Evolutionary conservation across 2,888 invertebrate genomes (phyloP).

Genomic region (Alcis repandata): DNA sequence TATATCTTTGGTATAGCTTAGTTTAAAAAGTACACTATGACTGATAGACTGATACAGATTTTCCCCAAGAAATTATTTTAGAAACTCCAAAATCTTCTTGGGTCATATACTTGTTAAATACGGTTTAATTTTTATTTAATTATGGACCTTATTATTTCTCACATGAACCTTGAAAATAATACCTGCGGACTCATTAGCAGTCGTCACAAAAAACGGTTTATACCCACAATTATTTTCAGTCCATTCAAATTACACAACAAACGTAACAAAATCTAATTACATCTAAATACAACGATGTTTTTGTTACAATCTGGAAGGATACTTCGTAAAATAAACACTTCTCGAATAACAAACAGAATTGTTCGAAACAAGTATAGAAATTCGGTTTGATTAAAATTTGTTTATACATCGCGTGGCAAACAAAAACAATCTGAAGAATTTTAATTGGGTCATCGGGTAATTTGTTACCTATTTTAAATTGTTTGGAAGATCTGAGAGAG

Average conservation of each 20-base stretch:
- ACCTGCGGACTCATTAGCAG: neutral
- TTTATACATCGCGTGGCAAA: conserved; percentile 34
- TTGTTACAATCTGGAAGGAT: conserved; percentile 20
- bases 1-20: too few species aligned
- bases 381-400: conserved; percentile 41
- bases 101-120: too few species aligned
- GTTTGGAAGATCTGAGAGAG: conserved; percentile 10
- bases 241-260: conserved; percentile 4
- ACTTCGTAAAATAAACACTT: conserved; percentile 30
- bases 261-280: conserved; percentile 13
- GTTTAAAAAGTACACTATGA: too few species aligned
- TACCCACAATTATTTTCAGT: neutral
- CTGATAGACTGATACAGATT: too few species aligned
- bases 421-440: conserved; percentile 40
- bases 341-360: conserved; percentile 30
- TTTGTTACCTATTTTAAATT: conserved; percentile 17
- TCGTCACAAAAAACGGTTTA: neutral
- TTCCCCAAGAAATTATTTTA: too few species aligned
- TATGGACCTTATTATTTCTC: too few species aligned
- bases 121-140: too few species aligned
- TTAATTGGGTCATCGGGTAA: conserved; percentile 36
- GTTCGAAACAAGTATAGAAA: conserved; percentile 32
- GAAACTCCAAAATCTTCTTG: too few species aligned
- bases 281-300: conserved; percentile 20
- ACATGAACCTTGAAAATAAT: neutral